Conservation (phyloP, 2,888 invertebrate species). For the Nebria brevicollis region DNA sequence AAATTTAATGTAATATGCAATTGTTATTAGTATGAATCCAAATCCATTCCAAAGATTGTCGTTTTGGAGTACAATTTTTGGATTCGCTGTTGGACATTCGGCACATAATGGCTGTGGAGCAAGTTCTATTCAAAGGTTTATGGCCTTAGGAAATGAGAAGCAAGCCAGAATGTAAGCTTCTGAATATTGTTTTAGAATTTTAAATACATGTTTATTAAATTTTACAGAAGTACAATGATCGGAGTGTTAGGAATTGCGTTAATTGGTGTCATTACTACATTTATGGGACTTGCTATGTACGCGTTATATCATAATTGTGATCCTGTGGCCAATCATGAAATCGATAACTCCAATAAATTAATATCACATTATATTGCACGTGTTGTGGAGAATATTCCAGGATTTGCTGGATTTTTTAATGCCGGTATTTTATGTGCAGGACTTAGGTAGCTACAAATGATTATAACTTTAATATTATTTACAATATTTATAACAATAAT, state of each 20-base stretch:
- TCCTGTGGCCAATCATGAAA: conserved; percentile 16
- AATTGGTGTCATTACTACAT: not conserved
- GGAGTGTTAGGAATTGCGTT: not conserved
- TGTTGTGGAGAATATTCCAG: not conserved
- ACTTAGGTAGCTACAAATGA: conserved; percentile 6
- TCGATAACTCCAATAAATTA: conserved; percentile 7
- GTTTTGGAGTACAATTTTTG: conserved; percentile 2
- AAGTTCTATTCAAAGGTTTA: conserved; percentile 6
- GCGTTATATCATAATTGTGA: not conserved
- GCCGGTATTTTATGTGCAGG: conserved; percentile 35
- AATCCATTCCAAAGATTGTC: conserved; percentile 2
- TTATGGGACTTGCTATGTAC: not conserved
- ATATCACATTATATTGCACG: conserved; percentile 15
- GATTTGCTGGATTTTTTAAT: conserved; percentile 28
- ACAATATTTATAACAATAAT: too few relatives aligned
- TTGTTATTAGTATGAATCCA: conserved; percentile 7
- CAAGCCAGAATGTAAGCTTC: conserved; percentile 11
- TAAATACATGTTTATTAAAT: not conserved
- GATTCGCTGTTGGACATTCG: not conserved
- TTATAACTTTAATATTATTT: too few relatives aligned
- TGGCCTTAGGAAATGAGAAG: conserved; percentile 3
- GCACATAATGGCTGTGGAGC: conserved; percentile 14
- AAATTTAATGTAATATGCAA: not conserved
- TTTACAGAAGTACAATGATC: conserved; percentile 7
- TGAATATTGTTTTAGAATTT: not conserved